Evolutionary conservation across 2,888 invertebrate genomes (phyloP).

Genomic region (Eupithecia subumbrata): DNA sequence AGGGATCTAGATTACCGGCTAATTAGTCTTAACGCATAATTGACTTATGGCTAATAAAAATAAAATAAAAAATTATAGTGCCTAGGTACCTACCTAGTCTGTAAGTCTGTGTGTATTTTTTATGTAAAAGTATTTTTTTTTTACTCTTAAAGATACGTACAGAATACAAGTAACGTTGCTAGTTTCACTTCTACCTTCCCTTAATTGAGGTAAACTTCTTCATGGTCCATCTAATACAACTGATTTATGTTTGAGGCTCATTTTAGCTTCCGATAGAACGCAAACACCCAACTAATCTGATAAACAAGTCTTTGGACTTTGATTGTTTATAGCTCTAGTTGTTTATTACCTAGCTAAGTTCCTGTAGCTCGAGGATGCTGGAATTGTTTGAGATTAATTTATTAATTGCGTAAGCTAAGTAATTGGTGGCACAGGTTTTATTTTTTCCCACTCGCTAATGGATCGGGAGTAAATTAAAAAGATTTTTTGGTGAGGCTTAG

Average conservation of each 20-base stretch:
- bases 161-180: neutral
- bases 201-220: neutral
- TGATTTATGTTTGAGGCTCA: conserved; percentile 17
- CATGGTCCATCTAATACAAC: neutral
- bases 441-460: neutral
- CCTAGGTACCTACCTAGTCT: too few species aligned
- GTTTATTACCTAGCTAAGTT: neutral
- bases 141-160: too few species aligned
- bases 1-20: too few species aligned
- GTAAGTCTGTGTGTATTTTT: too few species aligned
- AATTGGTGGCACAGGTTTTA: neutral
- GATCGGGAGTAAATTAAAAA: neutral
- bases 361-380: neutral
- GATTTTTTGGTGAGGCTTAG: neutral
- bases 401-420: neutral
- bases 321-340: neutral
- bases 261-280: conserved; percentile 22
- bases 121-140: too few species aligned
- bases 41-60: too few species aligned
- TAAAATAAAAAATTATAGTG: too few species aligned
- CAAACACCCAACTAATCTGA: conserved; percentile 34
- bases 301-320: conserved; percentile 24
- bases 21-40: too few species aligned
- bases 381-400: neutral
- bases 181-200: neutral